Percentiles rank a stretch among this genome's conserved stretches.
phyloP scores from a whole-genome alignment of 92 coral and sea anemone genomes.

The Parazoanthus atlanticus region DNA sequence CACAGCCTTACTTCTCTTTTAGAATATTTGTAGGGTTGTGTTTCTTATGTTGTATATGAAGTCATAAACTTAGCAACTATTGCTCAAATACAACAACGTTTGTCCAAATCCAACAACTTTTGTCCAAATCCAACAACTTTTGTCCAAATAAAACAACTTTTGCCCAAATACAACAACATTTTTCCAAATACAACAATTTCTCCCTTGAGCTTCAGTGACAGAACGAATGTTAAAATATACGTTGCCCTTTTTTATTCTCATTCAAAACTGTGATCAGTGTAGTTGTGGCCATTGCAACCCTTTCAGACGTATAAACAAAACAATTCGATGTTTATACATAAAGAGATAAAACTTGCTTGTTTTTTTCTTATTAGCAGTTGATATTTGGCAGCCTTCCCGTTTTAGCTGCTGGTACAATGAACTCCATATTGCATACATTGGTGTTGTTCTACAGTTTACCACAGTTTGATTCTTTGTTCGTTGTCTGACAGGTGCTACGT shows the following conservation, averaged over 20 bases:
- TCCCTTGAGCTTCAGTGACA: not conserved
- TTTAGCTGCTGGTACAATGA: not conserved
- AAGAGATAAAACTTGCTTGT: not conserved
- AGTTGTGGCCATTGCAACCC: not conserved
- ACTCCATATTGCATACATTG: not conserved
- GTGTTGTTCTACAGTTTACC: not conserved
- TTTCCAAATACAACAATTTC: too few species aligned
- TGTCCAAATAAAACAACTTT: too few species aligned
- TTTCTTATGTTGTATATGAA: too few species aligned
- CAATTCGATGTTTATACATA: not conserved
- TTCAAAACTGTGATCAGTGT: too few species aligned
- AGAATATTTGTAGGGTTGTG: too few species aligned
- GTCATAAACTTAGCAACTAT: too few species aligned
- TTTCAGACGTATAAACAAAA: not conserved
- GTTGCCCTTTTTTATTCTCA: too few species aligned
- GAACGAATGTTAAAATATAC: not conserved
- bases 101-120: too few species aligned
- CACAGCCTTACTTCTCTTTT: slow-evolving; percentile 1
- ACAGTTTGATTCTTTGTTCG: too few species aligned
- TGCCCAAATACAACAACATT: too few species aligned
- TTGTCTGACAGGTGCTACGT: slow-evolving; percentile 6
- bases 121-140: too few species aligned
- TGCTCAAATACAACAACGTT: too few species aligned
- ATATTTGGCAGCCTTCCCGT: not conserved
- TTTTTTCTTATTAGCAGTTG: not conserved